phyloP scores from a whole-genome alignment of 2,113 vertebrate genomes.

The Megaceryle torquata region DNA sequence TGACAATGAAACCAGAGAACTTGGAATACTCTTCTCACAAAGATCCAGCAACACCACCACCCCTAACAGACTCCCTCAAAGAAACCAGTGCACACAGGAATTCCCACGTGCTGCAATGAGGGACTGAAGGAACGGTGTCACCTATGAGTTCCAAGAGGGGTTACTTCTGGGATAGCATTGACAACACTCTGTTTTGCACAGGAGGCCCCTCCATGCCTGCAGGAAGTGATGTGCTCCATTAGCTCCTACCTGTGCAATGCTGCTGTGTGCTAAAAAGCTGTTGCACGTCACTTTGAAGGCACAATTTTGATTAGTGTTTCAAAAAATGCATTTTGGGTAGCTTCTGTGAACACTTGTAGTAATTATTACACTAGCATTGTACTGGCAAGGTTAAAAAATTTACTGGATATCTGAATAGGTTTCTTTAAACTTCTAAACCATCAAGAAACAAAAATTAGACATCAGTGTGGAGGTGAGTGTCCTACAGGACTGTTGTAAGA shows the following conservation, averaged over 20 bases:
- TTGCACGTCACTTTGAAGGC: not conserved
- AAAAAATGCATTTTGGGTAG: too few species aligned
- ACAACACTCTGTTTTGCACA: not conserved
- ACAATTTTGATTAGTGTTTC: not conserved
- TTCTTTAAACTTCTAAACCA: too few species aligned
- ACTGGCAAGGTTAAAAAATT: too few species aligned
- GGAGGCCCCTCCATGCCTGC: not conserved
- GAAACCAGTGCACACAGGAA: not conserved
- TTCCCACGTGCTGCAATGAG: not conserved
- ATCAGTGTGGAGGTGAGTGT: too few species aligned
- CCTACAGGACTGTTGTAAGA: too few species aligned
- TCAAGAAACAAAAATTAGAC: too few species aligned
- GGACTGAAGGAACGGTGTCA: not conserved
- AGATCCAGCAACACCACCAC: not conserved
- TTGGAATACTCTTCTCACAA: not conserved
- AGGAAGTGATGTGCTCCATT: not conserved
- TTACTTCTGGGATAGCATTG: not conserved
- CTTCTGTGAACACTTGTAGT: too few species aligned
- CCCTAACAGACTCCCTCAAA: not conserved
- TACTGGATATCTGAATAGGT: too few species aligned
- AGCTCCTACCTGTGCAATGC: not conserved
- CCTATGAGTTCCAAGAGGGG: not conserved
- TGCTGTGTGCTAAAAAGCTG: not conserved
- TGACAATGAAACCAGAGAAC: not conserved
- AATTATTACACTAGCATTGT: too few species aligned